A percentile compares a stretch with the other conserved stretches of the same genome.
Conservation (phyloP, 2,113 vertebrate genomes). For the Lagopus leucura region DNA sequence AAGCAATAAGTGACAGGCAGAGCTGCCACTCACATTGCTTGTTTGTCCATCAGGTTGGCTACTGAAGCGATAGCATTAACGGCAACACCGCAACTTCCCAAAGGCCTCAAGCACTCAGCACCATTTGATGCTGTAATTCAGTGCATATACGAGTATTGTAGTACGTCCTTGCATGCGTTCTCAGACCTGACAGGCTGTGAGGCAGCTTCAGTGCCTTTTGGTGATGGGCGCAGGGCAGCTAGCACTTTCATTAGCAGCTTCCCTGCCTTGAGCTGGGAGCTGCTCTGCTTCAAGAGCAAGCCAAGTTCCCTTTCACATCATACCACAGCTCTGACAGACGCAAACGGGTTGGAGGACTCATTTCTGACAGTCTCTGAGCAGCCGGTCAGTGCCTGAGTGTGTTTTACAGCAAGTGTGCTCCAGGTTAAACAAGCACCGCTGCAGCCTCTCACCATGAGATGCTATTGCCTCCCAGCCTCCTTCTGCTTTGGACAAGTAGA, state of each 20-base stretch:
- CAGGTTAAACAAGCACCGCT: slow-evolving; percentile 34
- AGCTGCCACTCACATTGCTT: background rate
- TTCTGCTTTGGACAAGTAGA: background rate
- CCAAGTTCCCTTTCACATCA: background rate
- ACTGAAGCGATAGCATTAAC: background rate
- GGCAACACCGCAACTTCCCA: background rate
- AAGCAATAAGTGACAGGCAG: background rate
- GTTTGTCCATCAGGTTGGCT: background rate
- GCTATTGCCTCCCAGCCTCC: background rate
- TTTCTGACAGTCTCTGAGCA: background rate
- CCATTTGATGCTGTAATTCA: background rate
- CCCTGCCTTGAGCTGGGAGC: background rate
- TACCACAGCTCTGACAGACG: background rate
- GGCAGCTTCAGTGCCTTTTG: accelerated
- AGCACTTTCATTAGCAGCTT: background rate
- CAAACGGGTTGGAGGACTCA: background rate
- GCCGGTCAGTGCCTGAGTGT: background rate
- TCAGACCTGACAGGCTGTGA: background rate
- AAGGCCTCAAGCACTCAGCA: background rate
- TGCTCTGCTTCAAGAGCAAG: background rate
- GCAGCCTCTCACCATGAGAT: background rate
- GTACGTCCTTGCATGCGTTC: background rate
- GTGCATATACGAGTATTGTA: background rate
- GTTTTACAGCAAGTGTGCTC: background rate
- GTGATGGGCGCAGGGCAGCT: background rate